Base-by-base conservation (phyloP, 2,113 vertebrate species). In the Xenotilapia leptura region DNA sequence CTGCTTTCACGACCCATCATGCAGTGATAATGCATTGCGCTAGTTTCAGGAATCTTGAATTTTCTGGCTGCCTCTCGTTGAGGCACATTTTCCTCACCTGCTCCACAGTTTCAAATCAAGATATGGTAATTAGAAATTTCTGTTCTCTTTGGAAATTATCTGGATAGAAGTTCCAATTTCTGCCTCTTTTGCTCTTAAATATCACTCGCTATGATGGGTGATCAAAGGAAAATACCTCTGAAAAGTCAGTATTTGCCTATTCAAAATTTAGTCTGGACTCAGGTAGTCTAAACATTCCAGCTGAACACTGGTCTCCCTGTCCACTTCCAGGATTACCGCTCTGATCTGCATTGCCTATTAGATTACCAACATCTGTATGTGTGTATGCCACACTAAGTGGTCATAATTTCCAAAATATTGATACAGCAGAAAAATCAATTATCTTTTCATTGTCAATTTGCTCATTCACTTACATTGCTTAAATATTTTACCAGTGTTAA, bases 201-300 rank as follows among this genome's bases (percentile, higher is more conserved):
- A 62, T 88, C 51, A 13, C 62, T 85, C 4, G 28, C 51, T 12
- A 54, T 77, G 84, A 79, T 55, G 86, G 70, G 92, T 80, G 90
- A 91, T 93, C 86, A 89, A 88, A 90, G 73, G 47, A 79, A 83
- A 82, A 75, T 83, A 83, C 85, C 88, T 83, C 82, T 83, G 68
- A 80, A 91, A 92, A 86, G 82, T 85, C 54, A 42, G 15, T 45
- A 36, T 89, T 90, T 87, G 36, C 86, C 17, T 51, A 73, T 89
- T 75, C 51, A 21, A 90, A 28, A 81, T 87, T 81, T 4, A 11
- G n/a, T 90, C 86, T 89, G 90, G 90, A 89, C 90, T 91, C 26
- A 85, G 81, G 86, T 89, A 92, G 90, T 91, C 70, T 86, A 95
- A 96, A 95, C 95, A 96, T 96, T 96, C 95, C 95, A 90, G 85